These are phyloP conservation scores for Hoplodrina blanda DNA, from an alignment of 2,888 invertebrate species.

Conservation along the genomic window DNA sequence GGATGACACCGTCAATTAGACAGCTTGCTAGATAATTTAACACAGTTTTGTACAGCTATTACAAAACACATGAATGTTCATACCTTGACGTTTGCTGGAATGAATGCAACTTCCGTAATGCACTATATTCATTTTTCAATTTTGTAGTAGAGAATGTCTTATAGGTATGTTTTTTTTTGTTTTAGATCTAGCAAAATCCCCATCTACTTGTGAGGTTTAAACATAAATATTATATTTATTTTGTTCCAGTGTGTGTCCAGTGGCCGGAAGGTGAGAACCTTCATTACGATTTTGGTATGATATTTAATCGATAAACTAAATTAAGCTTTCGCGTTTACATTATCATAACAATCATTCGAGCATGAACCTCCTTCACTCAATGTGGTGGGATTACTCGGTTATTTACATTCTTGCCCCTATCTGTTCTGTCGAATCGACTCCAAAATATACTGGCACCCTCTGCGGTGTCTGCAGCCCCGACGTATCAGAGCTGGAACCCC, in stretches of 20 bases:
- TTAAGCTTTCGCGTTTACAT: constrained; percentile 84
- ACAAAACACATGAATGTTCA: constrained; percentile 69
- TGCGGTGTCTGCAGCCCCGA: constrained; percentile 28
- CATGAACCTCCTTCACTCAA: constrained; percentile 83
- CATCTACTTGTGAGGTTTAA: constrained; percentile 18
- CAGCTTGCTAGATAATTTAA: constrained; percentile 81
- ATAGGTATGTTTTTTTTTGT: constrained; percentile 82
- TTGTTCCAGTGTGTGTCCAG: constrained; percentile 97
- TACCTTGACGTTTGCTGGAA: constrained; percentile 81
- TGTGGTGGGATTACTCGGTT: constrained; percentile 86
- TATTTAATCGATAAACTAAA: constrained; percentile 75
- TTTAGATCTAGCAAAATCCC: constrained; percentile 72
- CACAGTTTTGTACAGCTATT: constrained; percentile 70
- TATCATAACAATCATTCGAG: constrained; percentile 87
- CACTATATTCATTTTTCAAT: constrained; percentile 81
- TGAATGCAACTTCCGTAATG: constrained; percentile 83
- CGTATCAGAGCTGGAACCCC: constrained; percentile 3
- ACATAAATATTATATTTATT: constrained; percentile 69
- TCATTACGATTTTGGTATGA: constrained; percentile 68
- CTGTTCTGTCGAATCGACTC: constrained; percentile 28
- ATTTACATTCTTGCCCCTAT: constrained; percentile 74
- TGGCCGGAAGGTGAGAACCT: constrained; percentile 95
- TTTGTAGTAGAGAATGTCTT: constrained; percentile 86
- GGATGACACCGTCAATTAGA: constrained; percentile 80
- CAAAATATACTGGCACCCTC: constrained; percentile 23